Conservation (phyloP, 2,113 vertebrate genomes). For the Neodontobutis hainanensis region DNA sequence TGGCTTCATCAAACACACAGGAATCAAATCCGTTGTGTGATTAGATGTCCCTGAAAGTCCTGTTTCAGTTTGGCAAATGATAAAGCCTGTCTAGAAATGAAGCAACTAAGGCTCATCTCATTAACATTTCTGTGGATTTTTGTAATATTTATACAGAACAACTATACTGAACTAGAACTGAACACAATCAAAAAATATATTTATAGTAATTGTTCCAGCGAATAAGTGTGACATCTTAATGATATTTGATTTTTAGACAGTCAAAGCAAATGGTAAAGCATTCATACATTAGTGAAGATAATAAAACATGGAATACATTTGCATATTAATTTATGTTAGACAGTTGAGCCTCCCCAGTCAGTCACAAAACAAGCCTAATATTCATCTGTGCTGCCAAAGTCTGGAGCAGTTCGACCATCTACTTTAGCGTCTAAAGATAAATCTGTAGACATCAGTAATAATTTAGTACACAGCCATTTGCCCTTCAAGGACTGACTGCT, state of each 20-base stretch:
- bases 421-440: conserved; percentile 4
- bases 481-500: conserved; percentile 8
- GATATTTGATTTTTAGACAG: no score
- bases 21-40: conserved; percentile 22
- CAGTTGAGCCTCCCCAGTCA: not conserved
- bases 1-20: conserved; percentile 25
- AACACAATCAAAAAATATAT: not conserved
- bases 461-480: conserved; percentile 10
- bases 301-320: not conserved
- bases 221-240: not conserved
- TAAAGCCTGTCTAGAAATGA: not conserved
- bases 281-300: not conserved
- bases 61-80: conserved; percentile 11
- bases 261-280: not conserved
- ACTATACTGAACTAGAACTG: conserved; percentile 3
- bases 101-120: not conserved
- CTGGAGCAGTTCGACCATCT: not conserved
- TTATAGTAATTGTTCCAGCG: not conserved
- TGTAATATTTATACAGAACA: conserved; percentile 2
- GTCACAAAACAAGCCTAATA: not conserved
- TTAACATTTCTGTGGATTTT: not conserved
- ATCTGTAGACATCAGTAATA: conserved; percentile 10
- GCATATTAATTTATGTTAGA: not conserved
- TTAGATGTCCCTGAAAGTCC: not conserved
- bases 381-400: not conserved